Percentiles rank a stretch among this genome's conserved stretches.
These are phyloP conservation scores for Cephus runcator DNA, from an alignment of 2,888 invertebrate species.

Conservation along the genomic window DNA sequence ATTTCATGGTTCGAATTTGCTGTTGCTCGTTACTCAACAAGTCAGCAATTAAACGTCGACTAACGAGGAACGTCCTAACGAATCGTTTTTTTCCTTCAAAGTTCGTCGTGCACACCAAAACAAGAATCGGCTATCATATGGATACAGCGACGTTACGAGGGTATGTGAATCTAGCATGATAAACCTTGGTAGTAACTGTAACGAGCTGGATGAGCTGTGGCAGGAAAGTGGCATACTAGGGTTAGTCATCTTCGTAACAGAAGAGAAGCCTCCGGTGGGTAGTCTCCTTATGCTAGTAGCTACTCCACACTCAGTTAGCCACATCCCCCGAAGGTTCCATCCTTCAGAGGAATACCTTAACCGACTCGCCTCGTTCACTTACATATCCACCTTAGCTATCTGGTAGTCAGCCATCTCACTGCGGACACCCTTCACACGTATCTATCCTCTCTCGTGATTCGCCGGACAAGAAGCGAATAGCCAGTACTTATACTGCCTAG, in stretches of 20 bases:
- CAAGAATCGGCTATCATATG: not conserved
- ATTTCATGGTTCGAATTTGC: not conserved
- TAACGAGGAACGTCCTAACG: slow-evolving; percentile 31
- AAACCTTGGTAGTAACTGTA: slow-evolving; percentile 44
- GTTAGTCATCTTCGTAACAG: not conserved
- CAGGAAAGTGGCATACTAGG: slow-evolving; percentile 9
- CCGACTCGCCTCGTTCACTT: not conserved
- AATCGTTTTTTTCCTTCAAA: slow-evolving; percentile 27
- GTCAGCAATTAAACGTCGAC: slow-evolving; percentile 13
- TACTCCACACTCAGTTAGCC: not conserved
- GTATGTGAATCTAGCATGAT: slow-evolving; percentile 28
- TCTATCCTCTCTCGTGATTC: not conserved
- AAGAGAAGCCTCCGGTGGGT: not conserved
- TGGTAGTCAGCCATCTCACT: not conserved
- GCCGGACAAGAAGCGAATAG: slow-evolving; percentile 3
- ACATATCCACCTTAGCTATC: not conserved
- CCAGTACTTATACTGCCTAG: not conserved
- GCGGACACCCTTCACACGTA: not conserved
- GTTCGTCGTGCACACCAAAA: slow-evolving; percentile 6
- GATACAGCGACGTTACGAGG: not conserved
- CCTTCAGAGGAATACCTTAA: not conserved
- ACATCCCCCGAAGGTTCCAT: not conserved
- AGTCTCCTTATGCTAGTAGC: not conserved
- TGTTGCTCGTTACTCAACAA: not conserved
- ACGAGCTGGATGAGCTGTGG: slow-evolving; percentile 48